Base-by-base conservation (phyloP, 2,888 invertebrate species). In the Melikaiella ostensackeni region DNA sequence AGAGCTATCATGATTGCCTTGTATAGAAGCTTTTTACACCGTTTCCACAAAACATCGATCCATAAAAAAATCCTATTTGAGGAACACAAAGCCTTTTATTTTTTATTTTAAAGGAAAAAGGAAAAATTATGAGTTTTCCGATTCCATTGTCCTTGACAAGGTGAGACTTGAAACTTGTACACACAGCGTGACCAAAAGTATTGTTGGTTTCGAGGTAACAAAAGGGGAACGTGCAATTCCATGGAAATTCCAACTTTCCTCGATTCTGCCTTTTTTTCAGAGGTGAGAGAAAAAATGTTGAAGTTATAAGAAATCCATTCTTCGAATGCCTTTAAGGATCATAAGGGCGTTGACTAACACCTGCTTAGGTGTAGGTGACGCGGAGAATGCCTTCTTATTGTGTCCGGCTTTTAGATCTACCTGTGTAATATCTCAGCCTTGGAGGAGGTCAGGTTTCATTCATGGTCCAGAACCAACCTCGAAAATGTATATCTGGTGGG, bases 321-420 rank as follows among this genome's bases (percentile, higher is more conserved):
- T 62, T 75, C 33, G 50, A 21, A 50, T 75, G 55, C 75, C 63
- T 38, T 70, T 70, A 59, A 24, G 76, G 35, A 79, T 13, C 74
- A 66, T 55, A 50, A 46, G 75, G 38, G 73, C 80, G 80, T 76
- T 75, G 80, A 81, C 75, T 77, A 81, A 81, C 82, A 82, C 82
- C 82, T 82, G 81, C 78, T 80, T 57, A 21, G n/a, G 50, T 42
- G 61, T 62, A 62, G 62, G 35, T 75, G 75, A 74, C 74, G 78
- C 57, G 19, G 57, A 75, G 78, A 75, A 75, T 78, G 75, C 59
- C 66, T 46, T 35, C 66, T 62, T 75, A 75, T 78, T 78, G 78
- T 75, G 75, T 30, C 57, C 70, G 61, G n/a, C 57, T 55, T 55
- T 75, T 61, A 24, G 74, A 42, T 77, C 59, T 75, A 77, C 77